These are phyloP conservation scores for Hassar affinis DNA, from an alignment of 2,113 vertebrate species.

Conservation along the genomic window DNA sequence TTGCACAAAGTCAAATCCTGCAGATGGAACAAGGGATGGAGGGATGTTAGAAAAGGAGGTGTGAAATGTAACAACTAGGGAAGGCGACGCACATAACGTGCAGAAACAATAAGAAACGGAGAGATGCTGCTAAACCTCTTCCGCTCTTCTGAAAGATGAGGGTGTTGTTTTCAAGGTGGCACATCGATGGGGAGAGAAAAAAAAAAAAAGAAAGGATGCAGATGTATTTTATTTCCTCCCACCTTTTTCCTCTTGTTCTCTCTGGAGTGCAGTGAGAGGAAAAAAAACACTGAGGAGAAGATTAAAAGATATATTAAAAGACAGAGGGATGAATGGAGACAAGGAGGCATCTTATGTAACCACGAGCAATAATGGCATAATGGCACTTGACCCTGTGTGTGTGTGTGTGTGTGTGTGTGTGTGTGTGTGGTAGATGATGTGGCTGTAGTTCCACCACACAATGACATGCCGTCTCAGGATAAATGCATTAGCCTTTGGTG, in stretches of 20 bases:
- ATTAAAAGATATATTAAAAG: slow-evolving; percentile 46
- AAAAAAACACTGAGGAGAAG: slow-evolving; percentile 21
- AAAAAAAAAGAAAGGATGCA: slow-evolving; percentile 57
- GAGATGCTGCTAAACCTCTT: slow-evolving; percentile 30
- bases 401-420: slow-evolving; percentile 17
- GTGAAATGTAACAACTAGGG: background rate
- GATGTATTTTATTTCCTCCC: slow-evolving; percentile 36
- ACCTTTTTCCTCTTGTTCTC: background rate
- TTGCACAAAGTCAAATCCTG: background rate
- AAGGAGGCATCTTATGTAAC: slow-evolving; percentile 69
- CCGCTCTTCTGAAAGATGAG: slow-evolving; percentile 48
- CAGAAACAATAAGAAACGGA: slow-evolving; percentile 63
- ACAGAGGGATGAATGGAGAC: slow-evolving; percentile 31
- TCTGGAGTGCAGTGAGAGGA: background rate
- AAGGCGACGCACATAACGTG: slow-evolving; percentile 49
- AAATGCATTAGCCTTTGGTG: slow-evolving; percentile 46
- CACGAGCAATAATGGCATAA: slow-evolving; percentile 62
- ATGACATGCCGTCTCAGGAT: slow-evolving; percentile 53
- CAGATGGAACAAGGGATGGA: background rate
- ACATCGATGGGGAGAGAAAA: slow-evolving; percentile 46
- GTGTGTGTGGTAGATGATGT: slow-evolving; percentile 35
- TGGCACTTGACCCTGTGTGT: slow-evolving; percentile 38
- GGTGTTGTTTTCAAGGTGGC: slow-evolving; percentile 71
- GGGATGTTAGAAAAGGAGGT: slow-evolving; percentile 30
- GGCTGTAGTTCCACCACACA: slow-evolving; percentile 43